phyloP scores from a whole-genome alignment of 2,797 vertebrate genomes.

The Myiothlypis coronata region DNA sequence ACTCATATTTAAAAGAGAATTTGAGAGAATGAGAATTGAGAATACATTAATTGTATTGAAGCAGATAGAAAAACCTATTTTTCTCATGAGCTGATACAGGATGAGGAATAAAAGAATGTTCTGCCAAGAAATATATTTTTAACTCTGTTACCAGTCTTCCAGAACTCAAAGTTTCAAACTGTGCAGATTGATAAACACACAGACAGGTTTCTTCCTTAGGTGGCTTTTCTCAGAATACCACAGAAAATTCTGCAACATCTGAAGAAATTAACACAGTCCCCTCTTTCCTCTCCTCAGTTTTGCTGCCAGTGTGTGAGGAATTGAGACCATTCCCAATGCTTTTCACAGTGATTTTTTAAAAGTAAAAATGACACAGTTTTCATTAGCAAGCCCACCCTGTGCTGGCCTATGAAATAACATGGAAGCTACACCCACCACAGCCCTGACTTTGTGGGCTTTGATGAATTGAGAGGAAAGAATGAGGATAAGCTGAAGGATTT shows the following conservation, averaged over 20 bases:
- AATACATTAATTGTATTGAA: background rate
- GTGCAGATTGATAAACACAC: background rate
- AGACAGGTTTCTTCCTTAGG: background rate
- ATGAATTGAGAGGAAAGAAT: background rate
- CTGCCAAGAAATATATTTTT: conserved; percentile 30
- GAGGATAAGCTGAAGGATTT: background rate
- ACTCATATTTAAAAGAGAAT: background rate
- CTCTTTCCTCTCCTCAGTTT: background rate
- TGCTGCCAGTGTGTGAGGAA: background rate
- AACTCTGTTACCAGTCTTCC: background rate
- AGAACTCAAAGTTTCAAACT: conserved; percentile 10
- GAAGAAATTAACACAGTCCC: background rate
- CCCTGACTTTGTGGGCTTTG: background rate
- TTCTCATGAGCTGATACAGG: background rate
- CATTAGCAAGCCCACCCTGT: background rate
- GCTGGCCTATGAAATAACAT: background rate
- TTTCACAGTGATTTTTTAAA: background rate
- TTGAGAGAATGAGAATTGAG: background rate
- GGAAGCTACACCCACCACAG: fast-evolving
- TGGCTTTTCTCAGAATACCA: background rate
- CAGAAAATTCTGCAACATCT: background rate
- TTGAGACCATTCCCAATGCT: background rate
- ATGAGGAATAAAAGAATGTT: background rate
- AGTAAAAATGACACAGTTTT: background rate
- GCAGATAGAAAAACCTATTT: background rate